phyloP scores from a whole-genome alignment of 2,113 vertebrate species.

The Ovibos moschatus region DNA sequence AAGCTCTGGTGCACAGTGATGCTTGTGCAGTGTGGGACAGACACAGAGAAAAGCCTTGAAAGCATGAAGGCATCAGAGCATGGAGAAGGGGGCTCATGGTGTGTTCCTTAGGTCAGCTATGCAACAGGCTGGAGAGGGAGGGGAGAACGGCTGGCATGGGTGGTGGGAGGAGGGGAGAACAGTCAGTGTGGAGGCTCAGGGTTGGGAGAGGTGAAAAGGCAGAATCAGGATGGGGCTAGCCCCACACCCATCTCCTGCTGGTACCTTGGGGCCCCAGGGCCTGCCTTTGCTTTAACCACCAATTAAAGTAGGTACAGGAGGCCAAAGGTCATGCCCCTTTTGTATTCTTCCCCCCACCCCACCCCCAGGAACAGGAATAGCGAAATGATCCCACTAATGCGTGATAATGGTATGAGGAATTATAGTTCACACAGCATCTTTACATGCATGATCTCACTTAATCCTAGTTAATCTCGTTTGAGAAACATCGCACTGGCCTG shows the following conservation, averaged over 20 bases:
- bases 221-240: background rate
- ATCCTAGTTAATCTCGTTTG: slow-evolving; percentile 36
- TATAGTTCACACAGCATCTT: slow-evolving; percentile 39
- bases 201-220: background rate
- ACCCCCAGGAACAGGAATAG: slow-evolving; percentile 11
- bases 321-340: background rate
- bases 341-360: background rate
- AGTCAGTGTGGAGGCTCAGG: background rate
- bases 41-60: background rate
- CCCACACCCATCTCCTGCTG: background rate
- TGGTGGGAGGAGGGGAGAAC: background rate
- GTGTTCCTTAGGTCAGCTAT: background rate
- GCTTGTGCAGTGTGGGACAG: background rate
- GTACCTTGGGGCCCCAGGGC: background rate
- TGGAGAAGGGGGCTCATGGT: background rate
- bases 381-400: background rate
- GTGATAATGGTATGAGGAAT: slow-evolving; percentile 12
- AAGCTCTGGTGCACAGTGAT: background rate
- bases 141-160: background rate
- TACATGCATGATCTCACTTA: slow-evolving; percentile 24
- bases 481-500: background rate
- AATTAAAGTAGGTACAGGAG: background rate
- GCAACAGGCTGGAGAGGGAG: background rate
- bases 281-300: background rate
- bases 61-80: background rate